phyloP scores from a whole-genome alignment of 2,888 invertebrate genomes.

The Drosophila subquinaria region DNA sequence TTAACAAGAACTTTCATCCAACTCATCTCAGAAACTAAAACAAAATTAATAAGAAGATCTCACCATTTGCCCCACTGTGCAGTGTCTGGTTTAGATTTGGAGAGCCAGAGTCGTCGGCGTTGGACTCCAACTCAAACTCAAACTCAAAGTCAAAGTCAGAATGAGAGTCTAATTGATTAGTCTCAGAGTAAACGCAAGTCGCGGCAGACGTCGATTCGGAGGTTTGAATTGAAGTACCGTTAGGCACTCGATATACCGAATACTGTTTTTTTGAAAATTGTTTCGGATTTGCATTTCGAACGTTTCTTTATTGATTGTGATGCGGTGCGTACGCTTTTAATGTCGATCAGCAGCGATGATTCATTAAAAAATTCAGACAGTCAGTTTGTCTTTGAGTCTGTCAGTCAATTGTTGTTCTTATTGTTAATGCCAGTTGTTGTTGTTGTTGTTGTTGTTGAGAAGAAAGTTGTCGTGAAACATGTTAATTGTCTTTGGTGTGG shows the following conservation, averaged over 20 bases:
- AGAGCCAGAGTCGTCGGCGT: conserved; percentile 1
- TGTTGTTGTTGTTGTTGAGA: conserved; percentile 34
- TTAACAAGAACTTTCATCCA: too few relatives aligned
- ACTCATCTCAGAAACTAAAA: neutral
- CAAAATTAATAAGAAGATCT: neutral
- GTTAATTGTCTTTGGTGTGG: conserved; percentile 66
- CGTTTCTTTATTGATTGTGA: conserved; percentile 10
- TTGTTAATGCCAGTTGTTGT: conserved; percentile 21
- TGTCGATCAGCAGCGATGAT: conserved; percentile 32
- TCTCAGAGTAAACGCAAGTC: conserved; percentile 51
- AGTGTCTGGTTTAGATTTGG: conserved; percentile 4
- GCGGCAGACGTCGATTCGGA: conserved; percentile 32
- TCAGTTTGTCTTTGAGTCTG: conserved; percentile 9
- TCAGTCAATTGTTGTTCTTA: conserved; percentile 23
- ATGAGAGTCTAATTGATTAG: conserved; percentile 63
- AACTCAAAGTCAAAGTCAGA: conserved; percentile 30
- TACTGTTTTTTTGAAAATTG: conserved; percentile 9
- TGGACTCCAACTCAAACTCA: neutral
- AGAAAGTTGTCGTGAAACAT: conserved; percentile 76
- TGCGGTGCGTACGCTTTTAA: conserved; percentile 28
- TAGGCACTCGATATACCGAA: conserved; percentile 10
- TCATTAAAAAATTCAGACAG: conserved; percentile 25
- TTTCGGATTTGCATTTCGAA: conserved; percentile 49
- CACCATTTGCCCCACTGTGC: conserved; percentile 13
- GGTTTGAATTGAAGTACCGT: conserved; percentile 29